phyloP scores from a whole-genome alignment of 2,797 vertebrate genomes.

The Rhinophrynus dorsalis region DNA sequence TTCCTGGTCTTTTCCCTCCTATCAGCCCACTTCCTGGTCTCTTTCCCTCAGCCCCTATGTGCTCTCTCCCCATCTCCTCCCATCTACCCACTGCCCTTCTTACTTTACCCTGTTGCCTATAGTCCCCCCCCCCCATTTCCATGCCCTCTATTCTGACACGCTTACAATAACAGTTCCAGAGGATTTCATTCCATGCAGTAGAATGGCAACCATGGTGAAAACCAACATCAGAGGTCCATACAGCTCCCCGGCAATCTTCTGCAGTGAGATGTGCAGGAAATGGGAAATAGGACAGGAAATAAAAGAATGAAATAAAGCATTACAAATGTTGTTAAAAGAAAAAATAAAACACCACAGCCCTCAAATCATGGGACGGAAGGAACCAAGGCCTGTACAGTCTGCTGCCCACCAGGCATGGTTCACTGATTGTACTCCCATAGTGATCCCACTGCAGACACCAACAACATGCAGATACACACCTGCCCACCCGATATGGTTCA shows the following conservation, averaged over 20 bases:
- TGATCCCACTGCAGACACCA: no score
- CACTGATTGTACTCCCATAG: no score
- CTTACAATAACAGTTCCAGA: slow-evolving; percentile 94
- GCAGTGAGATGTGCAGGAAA: slow-evolving; percentile 6
- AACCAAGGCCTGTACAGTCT: no score
- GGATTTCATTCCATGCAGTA: slow-evolving; percentile 97
- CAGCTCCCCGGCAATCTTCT: slow-evolving; percentile 95
- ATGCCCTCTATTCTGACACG: not conserved
- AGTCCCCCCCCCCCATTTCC: not conserved
- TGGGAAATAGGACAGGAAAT: not conserved
- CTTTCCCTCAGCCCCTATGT: not conserved
- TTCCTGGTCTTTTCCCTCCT: no score
- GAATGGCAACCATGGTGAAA: slow-evolving; percentile 93
- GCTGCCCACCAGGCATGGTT: no score
- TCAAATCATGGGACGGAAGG: no score
- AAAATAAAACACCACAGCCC: no score
- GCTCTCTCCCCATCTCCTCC: not conserved
- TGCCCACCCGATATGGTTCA: no score
- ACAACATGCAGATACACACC: no score
- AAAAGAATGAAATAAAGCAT: no score
- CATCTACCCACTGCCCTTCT: not conserved
- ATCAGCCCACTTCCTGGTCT: not conserved
- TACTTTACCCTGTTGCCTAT: no score
- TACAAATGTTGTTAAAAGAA: no score
- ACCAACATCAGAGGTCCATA: slow-evolving; percentile 97